Conservation (phyloP, 2,113 vertebrate species). For the Phaethon lepturus region DNA sequence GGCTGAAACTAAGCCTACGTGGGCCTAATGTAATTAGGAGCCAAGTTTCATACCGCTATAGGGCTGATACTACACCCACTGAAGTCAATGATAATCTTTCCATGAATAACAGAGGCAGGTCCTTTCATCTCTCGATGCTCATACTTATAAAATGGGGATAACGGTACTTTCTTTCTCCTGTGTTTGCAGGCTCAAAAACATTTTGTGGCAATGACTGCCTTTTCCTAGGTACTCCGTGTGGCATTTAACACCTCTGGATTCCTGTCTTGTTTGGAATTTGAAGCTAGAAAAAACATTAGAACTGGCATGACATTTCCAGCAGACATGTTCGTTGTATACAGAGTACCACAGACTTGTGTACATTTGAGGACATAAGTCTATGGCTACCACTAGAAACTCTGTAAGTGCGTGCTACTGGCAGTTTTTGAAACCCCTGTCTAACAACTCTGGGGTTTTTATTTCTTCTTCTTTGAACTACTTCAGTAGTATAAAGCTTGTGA, state of each 20-base stretch:
- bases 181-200: neutral
- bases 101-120: slow-evolving; percentile 39
- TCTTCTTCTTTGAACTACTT: neutral
- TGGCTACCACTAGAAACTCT: neutral
- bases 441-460: neutral
- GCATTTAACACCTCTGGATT: neutral
- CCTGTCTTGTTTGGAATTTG: neutral
- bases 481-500: neutral
- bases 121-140: neutral
- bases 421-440: neutral
- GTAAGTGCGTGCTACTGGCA: fast-evolving
- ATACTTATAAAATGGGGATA: slow-evolving; percentile 12
- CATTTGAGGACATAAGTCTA: neutral
- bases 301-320: neutral
- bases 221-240: neutral
- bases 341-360: neutral
- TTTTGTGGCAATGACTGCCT: neutral
- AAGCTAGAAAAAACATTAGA: neutral
- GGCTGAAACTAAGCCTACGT: slow-evolving; percentile 58
- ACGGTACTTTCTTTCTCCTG: slow-evolving; percentile 31
- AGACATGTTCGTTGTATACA: neutral
- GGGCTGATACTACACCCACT: slow-evolving; percentile 72
- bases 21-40: slow-evolving; percentile 36
- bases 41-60: slow-evolving; percentile 70
- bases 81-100: slow-evolving; percentile 57